phyloP scores from a whole-genome alignment of 2,888 invertebrate species.

The Timandra comae region DNA sequence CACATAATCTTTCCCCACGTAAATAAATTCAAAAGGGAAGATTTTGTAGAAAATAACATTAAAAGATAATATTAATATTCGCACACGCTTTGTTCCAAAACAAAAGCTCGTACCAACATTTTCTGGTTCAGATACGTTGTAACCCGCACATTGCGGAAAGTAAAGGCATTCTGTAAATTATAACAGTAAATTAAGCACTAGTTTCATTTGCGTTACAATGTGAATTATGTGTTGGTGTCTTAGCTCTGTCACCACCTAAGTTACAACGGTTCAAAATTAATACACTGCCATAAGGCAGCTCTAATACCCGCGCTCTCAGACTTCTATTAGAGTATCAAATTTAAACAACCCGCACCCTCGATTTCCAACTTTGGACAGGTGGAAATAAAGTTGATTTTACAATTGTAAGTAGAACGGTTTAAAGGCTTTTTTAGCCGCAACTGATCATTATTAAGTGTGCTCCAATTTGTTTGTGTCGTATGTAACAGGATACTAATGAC shows the following conservation, averaged over 20 bases:
- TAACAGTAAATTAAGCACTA: constrained; percentile 74
- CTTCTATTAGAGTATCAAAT: constrained; percentile 69
- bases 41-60: too few relatives aligned
- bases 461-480: constrained; percentile 73
- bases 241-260: constrained; percentile 75
- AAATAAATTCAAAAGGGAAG: too few relatives aligned
- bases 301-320: constrained; percentile 61
- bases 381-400: constrained; percentile 23
- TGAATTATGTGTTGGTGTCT: constrained; percentile 75
- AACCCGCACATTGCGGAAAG: constrained; percentile 37
- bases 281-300: constrained; percentile 75
- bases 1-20: too few relatives aligned
- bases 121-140: too few relatives aligned
- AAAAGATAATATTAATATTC: neutral
- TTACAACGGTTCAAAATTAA: constrained; percentile 77
- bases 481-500: constrained; percentile 71
- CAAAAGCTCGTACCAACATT: neutral
- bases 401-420: constrained; percentile 11
- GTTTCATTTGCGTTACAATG: constrained; percentile 74
- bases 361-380: constrained; percentile 25
- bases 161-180: constrained; percentile 73
- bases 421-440: constrained; percentile 40
- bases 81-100: neutral
- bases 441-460: constrained; percentile 70
- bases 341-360: constrained; percentile 33